A percentile compares a stretch with the other conserved stretches of the same genome.
phyloP scores from a whole-genome alignment of 2,888 invertebrate species.

The Axea sp. region DNA sequence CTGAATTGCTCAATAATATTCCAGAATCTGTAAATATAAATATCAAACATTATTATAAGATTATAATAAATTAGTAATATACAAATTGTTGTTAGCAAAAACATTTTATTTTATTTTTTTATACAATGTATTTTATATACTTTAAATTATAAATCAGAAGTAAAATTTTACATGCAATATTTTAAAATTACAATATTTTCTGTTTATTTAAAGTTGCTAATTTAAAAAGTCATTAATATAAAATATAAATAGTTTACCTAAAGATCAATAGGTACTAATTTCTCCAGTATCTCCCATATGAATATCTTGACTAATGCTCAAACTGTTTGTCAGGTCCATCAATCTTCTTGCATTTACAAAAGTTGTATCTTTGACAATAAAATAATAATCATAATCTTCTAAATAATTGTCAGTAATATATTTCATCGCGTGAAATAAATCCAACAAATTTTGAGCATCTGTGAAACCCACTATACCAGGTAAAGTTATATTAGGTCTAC shows the following conservation, averaged over 20 bases:
- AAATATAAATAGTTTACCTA: slow-evolving; percentile 80
- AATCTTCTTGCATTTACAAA: slow-evolving; percentile 91
- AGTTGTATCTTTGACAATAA: slow-evolving; percentile 90
- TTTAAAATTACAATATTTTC: too few species aligned
- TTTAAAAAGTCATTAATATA: too few species aligned
- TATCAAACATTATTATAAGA: too few species aligned
- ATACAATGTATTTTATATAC: too few species aligned
- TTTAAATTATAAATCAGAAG: too few species aligned
- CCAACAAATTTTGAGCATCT: slow-evolving; percentile 86
- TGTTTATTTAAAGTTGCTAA: too few species aligned
- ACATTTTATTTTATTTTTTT: too few species aligned
- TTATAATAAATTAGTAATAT: too few species aligned
- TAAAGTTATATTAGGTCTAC: slow-evolving; percentile 81
- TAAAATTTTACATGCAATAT: too few species aligned
- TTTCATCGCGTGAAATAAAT: slow-evolving; percentile 93
- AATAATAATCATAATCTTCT: slow-evolving; percentile 95
- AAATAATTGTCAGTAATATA: slow-evolving; percentile 94
- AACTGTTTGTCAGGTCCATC: slow-evolving; percentile 85
- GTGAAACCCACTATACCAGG: slow-evolving; percentile 93
- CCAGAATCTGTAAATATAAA: slow-evolving; percentile 85
- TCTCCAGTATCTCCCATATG: slow-evolving; percentile 87
- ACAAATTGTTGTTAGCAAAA: too few species aligned
- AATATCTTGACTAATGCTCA: slow-evolving; percentile 92
- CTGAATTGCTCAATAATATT: slow-evolving; percentile 92
- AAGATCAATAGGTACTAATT: slow-evolving; percentile 84